Base-by-base conservation (phyloP, 1,140 invertebrate species). In the Dendrolimus kikuchii region DNA sequence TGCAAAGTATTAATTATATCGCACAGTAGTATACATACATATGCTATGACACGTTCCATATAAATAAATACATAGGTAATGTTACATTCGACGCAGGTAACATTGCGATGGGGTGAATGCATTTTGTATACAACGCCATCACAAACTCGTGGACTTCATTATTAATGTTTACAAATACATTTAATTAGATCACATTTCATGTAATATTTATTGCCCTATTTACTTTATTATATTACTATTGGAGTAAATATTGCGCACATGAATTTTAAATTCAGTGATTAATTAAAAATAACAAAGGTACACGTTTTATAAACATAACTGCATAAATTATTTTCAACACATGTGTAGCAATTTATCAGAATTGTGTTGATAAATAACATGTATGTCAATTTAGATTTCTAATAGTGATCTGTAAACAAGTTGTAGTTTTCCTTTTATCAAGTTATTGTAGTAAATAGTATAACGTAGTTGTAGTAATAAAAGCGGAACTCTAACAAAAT, bases 81-180 rank as follows among this genome's bases (percentile, higher is more conserved):
- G 10, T 46, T 46, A 56, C 5, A n/a, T 5, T 5, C 7, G 5
- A n/a, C 43, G 43, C 43, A n/a, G n/a, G 41, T 4, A n/a, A 51
- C 49, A 65, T 49, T 49, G 49, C 55, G 5, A 44, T 37, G 42
- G 53, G 54, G 55, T 68, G 59, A 63, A 51, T 45, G 23, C 39
- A 41, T 53, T 61, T 64, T 61, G 23, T 23, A 23, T 23, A 23
- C 51, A 51, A 49, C 46, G 7, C 64, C 68, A 61, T 69, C 66
- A 60, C 63, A 69, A 40, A 60, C 72, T 62, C 72, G 72, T 75
- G 72, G 72, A 70, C 57, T 74, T 60, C 49, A 69, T 71, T 66
- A 73, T 57, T 63, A 10, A 37, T 38, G 40, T 51, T 40, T 55
- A 10, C 45, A 51, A 56, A n/a, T 40, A 48, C 50, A 49, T 41